A percentile compares a stretch with the other conserved stretches of the same genome.
phyloP scores from a whole-genome alignment of 2,113 vertebrate species.

The Panurus biarmicus region DNA sequence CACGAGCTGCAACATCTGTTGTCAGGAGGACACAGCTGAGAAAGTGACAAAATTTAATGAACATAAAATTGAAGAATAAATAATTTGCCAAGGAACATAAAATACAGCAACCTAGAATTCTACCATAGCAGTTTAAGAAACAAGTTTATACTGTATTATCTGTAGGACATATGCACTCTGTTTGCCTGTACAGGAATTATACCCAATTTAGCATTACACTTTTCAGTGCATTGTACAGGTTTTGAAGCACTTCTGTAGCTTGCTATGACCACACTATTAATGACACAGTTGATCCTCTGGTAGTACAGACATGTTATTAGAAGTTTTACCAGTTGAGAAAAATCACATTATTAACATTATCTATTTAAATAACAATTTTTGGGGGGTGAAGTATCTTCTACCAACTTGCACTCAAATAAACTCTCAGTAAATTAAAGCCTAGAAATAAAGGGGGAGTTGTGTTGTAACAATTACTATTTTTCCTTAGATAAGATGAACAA shows the following conservation, averaged over 20 bases:
- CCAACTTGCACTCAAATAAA: background rate
- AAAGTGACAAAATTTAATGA: conserved; percentile 31
- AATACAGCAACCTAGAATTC: background rate
- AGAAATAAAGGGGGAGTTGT: background rate
- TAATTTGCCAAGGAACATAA: background rate
- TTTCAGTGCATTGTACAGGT: background rate
- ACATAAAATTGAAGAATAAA: background rate
- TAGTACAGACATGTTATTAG: background rate
- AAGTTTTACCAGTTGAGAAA: background rate
- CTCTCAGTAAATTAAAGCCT: background rate
- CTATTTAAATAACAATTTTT: background rate
- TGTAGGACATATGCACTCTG: background rate
- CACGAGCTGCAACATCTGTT: conserved; percentile 94
- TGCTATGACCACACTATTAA: background rate
- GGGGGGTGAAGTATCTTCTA: background rate
- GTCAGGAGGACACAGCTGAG: conserved; percentile 89
- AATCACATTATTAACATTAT: background rate
- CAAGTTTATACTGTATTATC: background rate
- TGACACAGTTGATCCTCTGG: background rate
- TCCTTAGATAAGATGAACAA: background rate
- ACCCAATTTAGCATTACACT: background rate
- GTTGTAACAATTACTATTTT: background rate
- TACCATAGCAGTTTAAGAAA: background rate
- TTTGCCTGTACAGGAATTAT: background rate
- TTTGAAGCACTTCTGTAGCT: background rate